phyloP scores from a whole-genome alignment of 2,888 invertebrate genomes.

The Bhutanitis thaidina region DNA sequence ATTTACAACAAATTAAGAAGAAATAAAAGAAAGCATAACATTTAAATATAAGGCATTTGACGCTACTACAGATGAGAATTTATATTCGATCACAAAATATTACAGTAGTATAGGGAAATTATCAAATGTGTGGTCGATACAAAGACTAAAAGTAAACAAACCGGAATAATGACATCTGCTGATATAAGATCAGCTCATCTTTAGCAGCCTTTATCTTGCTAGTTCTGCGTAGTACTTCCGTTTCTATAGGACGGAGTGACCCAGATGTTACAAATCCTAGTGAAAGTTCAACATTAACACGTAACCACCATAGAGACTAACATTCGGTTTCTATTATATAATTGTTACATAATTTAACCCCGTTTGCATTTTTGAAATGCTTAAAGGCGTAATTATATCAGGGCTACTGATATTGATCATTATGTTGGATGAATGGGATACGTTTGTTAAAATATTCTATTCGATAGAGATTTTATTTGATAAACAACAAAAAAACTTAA shows the following conservation, averaged over 20 bases:
- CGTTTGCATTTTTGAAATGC: slow-evolving; percentile 48
- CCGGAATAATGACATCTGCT: neutral
- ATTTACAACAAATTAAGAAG: too few relatives aligned
- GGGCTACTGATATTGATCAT: neutral
- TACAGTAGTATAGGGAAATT: too few relatives aligned
- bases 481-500: too few relatives aligned
- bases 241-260: neutral
- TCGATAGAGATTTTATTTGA: too few relatives aligned
- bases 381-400: slow-evolving; percentile 1
- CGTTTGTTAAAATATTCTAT: too few relatives aligned
- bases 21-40: too few relatives aligned
- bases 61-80: too few relatives aligned
- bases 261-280: neutral
- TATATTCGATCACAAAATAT: too few relatives aligned
- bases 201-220: neutral
- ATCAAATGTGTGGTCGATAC: too few relatives aligned
- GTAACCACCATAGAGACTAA: neutral
- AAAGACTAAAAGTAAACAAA: too few relatives aligned
- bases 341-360: slow-evolving; percentile 54
- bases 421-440: too few relatives aligned
- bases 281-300: neutral
- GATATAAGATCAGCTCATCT: neutral
- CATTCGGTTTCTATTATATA: slow-evolving; percentile 44
- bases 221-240: neutral
- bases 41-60: too few relatives aligned